Conservation (phyloP, 1,140 invertebrate species). For the Ridgeia piscesae region DNA sequence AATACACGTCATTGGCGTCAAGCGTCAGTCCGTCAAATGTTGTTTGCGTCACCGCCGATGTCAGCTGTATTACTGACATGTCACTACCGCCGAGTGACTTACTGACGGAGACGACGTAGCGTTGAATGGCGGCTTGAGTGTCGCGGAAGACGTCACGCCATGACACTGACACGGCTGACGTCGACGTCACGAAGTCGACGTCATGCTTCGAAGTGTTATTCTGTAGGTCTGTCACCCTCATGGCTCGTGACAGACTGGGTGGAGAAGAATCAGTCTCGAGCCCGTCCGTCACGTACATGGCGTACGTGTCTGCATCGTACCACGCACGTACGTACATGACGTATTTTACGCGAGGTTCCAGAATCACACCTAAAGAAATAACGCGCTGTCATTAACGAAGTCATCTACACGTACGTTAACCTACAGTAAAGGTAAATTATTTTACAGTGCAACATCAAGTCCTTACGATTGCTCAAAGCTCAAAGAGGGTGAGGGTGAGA, state of each 20-base stretch:
- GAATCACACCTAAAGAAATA: background rate
- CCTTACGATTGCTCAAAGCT: no score
- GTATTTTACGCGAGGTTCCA: background rate
- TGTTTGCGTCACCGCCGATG: background rate
- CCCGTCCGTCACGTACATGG: background rate
- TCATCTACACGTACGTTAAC: no score
- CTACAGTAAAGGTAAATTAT: no score
- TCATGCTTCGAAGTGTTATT: background rate
- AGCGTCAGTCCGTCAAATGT: background rate
- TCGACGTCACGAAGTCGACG: background rate
- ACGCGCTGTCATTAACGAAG: no score
- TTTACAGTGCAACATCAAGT: no score
- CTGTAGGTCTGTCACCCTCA: background rate
- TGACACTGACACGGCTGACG: background rate
- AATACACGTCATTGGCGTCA: background rate
- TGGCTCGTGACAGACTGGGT: background rate
- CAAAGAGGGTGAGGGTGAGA: no score
- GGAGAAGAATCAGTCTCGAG: constrained; percentile 1
- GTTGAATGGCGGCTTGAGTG: background rate
- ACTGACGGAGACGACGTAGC: background rate
- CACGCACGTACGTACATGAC: background rate
- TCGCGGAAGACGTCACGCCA: constrained; percentile 11
- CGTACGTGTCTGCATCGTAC: background rate
- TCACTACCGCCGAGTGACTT: background rate
- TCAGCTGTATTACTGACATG: background rate